Evolutionary conservation across 2,113 vertebrate species (phyloP).

Genomic region (Chlamydotis undulata): DNA sequence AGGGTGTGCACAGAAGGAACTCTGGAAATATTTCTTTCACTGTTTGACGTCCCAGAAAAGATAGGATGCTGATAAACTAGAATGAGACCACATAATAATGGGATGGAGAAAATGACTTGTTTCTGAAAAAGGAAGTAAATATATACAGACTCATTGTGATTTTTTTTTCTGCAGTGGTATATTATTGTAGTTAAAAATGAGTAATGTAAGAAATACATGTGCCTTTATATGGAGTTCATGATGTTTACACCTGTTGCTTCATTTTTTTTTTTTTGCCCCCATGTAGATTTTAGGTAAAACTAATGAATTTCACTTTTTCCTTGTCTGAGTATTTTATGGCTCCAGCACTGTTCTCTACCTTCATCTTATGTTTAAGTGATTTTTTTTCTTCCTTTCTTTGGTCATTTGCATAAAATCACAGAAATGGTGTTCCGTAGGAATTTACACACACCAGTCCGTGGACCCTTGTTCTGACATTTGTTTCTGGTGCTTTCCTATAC

Average conservation of each 20-base stretch:
- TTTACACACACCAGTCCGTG: not conserved
- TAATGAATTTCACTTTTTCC: not conserved
- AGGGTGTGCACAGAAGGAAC: not conserved
- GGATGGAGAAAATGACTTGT: not conserved
- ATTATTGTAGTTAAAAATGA: not conserved
- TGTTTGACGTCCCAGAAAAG: not conserved
- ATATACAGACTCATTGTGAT: not conserved
- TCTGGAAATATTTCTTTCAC: not conserved
- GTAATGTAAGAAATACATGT: not conserved
- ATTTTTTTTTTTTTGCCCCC: not conserved
- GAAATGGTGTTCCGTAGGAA: not conserved
- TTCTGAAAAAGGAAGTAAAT: not conserved
- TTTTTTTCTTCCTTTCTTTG: not conserved
- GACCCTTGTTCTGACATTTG: not conserved
- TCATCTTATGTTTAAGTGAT: not conserved
- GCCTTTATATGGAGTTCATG: not conserved
- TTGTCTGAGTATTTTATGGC: not conserved
- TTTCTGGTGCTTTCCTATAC: not conserved
- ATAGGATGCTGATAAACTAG: not conserved
- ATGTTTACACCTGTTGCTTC: not conserved
- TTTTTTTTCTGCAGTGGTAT: not conserved
- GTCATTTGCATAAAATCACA: not conserved
- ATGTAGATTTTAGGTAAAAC: not conserved
- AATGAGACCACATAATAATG: not conserved
- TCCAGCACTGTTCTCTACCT: not conserved